Evolutionary conservation across 2,888 invertebrate species (phyloP), one percentile per base, ranked within the genome.

Genomic region (Phaonia tiefii): DNA sequence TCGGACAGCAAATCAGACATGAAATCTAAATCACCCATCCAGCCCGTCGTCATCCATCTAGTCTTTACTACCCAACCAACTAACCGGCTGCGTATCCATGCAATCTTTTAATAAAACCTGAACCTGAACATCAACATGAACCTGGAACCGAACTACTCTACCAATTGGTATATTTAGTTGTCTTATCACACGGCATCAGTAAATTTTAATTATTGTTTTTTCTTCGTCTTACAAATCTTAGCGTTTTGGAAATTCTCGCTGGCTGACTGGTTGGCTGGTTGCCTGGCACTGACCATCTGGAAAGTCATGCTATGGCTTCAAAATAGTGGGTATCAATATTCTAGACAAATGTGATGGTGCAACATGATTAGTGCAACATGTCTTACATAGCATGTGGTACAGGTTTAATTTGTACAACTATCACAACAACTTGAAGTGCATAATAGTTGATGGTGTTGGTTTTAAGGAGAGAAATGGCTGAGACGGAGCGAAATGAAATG

Each of bases 361-460:
- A 75, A 78, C 78, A 78, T 81, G 81, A 78, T 72, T 78, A 66
- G 81, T 75, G 72, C n/a, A n/a, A 67, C 67, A 72, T 81, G 58
- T 81, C 75, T 63, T 63, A 42, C 63, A 63, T 63, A 75, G 71
- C 69, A 69, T 81, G 72, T 81, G 78, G 81, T 78, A 78, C 75
- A 78, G 78, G 75, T 63, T 63, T 63, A 63, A 63, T 63, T 63
- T 63, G 63, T 63, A 15, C 8, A 39, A 13, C 63, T 63, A 63
- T 63, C 63, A 63, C 15, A 63, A 63, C 63, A 63, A 22, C 63
- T 20, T 63, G 22, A 42, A 22, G 42, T 22, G 63, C 63, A 15
- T 42, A 8, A 39, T 22, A 39, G 63, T 39, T 63, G 63, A 39
- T 60, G 63, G 5, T 63, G 63, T 39, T 63, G 63, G 60, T 60